A percentile compares a stretch with the other conserved stretches of the same genome.
phyloP scores from a whole-genome alignment of 2,888 invertebrate genomes.

The Camponotus fellah region DNA sequence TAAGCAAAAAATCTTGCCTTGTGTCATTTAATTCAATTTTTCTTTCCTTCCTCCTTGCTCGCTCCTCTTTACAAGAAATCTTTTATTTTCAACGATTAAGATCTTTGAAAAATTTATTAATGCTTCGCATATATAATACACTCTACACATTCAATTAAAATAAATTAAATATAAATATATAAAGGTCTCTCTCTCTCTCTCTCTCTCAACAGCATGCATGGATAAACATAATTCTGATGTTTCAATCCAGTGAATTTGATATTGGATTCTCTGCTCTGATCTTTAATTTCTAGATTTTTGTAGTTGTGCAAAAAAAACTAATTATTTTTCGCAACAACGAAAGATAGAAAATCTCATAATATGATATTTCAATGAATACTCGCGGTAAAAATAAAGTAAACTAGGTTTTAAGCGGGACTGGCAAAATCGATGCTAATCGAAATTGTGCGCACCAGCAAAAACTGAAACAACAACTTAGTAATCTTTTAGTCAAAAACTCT shows the following conservation, averaged over 20 bases:
- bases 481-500: slow-evolving; percentile 67
- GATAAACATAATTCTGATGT: slow-evolving; percentile 10
- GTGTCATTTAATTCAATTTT: neutral
- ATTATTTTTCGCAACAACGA: neutral
- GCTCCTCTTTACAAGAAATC: neutral
- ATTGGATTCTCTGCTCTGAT: neutral
- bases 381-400: slow-evolving; percentile 56
- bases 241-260: slow-evolving; percentile 20
- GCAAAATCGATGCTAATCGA: slow-evolving; percentile 69
- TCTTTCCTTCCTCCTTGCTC: neutral
- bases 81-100: neutral
- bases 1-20: neutral
- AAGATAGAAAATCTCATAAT: slow-evolving; percentile 13
- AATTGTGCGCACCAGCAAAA: slow-evolving; percentile 53
- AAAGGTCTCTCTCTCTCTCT: neutral
- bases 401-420: slow-evolving; percentile 63
- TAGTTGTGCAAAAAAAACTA: neutral
- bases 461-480: slow-evolving; percentile 71
- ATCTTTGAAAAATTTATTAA: neutral
- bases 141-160: neutral
- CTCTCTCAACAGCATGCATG: neutral
- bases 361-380: slow-evolving; percentile 50
- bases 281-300: slow-evolving; percentile 12
- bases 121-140: neutral
- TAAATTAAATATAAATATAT: slow-evolving; percentile 25